Conservation (phyloP, 2,888 invertebrate genomes). For the Philereme vetulata region DNA sequence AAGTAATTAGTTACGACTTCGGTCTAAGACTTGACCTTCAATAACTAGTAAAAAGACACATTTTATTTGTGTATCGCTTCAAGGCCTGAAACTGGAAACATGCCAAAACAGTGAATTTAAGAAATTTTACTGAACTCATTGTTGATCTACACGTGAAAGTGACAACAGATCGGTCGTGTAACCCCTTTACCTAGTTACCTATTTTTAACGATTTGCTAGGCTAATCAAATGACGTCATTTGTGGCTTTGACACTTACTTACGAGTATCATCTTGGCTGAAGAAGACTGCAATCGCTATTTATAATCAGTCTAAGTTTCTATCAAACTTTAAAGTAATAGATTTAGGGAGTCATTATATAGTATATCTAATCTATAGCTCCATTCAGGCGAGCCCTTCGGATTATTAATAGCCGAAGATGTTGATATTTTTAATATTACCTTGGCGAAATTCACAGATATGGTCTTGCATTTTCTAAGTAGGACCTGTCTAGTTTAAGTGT, state of each 20-base stretch:
- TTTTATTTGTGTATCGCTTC: slow-evolving; percentile 67
- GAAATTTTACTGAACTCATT: slow-evolving; percentile 41
- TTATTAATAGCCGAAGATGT: too few species aligned
- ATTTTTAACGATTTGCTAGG: slow-evolving; percentile 35
- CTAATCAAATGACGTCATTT: slow-evolving; percentile 21
- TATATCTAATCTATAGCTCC: too few species aligned
- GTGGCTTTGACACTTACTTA: not conserved
- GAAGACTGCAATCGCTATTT: too few species aligned
- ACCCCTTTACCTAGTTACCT: slow-evolving; percentile 45
- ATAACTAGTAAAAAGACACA: slow-evolving; percentile 46
- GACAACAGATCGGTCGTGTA: slow-evolving; percentile 35
- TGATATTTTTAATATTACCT: too few species aligned
- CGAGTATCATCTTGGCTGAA: too few species aligned
- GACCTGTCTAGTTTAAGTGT: too few species aligned
- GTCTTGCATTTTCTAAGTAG: too few species aligned
- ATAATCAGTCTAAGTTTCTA: too few species aligned
- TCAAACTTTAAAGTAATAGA: too few species aligned
- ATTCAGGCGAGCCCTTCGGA: too few species aligned
- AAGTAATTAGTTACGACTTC: not conserved
- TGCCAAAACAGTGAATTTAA: slow-evolving; percentile 48
- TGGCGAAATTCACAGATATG: too few species aligned
- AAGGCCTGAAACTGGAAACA: slow-evolving; percentile 62
- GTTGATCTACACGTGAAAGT: slow-evolving; percentile 37
- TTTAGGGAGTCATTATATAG: too few species aligned
- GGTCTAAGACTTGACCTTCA: slow-evolving; percentile 20